These are phyloP conservation scores for Parus major DNA, from an alignment of 2,113 vertebrate genomes.

Conservation along the genomic window DNA sequence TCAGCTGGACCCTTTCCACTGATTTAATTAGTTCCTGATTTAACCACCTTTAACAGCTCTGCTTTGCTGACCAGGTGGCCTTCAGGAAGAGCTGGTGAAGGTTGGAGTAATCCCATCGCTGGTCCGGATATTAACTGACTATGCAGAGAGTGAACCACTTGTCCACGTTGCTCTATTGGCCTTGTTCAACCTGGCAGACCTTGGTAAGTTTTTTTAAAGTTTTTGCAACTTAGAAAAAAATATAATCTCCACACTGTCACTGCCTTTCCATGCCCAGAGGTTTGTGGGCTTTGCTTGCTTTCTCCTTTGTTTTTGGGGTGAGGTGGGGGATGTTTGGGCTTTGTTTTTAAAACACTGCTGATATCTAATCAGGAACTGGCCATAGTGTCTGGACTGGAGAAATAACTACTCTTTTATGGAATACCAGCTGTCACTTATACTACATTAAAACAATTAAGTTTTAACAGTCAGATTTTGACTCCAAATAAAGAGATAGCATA, in stretches of 20 bases:
- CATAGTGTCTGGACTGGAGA: neutral
- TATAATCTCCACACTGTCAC: neutral
- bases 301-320: neutral
- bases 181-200: conserved; percentile 85
- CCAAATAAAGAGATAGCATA: neutral
- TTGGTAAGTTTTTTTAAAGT: conserved; percentile 71
- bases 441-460: neutral
- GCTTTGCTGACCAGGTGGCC: conserved; percentile 67
- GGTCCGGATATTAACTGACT: conserved; percentile 80
- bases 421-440: neutral
- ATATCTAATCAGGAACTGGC: neutral
- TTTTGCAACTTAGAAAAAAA: neutral
- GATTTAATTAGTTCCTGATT: neutral
- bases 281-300: neutral
- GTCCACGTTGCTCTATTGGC: conserved; percentile 86
- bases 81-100: conserved; percentile 85
- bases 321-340: neutral
- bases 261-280: neutral
- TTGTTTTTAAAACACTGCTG: neutral
- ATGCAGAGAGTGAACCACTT: conserved; percentile 83
- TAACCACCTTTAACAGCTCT: neutral
- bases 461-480: neutral
- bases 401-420: neutral
- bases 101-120: conserved; percentile 82
- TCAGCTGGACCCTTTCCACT: neutral